Evolutionary conservation across 1,140 invertebrate genomes (phyloP).

Genomic region (silkworm (Bombyx mori)): DNA sequence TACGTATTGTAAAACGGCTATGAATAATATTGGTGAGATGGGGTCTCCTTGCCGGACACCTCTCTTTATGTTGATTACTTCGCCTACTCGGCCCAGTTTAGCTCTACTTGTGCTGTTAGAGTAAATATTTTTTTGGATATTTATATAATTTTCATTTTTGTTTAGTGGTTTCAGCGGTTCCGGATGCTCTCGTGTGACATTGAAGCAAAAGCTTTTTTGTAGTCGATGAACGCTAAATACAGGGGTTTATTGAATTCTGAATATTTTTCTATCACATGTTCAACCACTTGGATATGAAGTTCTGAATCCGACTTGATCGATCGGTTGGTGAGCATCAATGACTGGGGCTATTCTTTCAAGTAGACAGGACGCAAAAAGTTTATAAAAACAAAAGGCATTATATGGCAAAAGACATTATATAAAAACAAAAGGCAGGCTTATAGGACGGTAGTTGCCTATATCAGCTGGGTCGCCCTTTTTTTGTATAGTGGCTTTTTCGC

Average conservation of each 20-base stretch:
- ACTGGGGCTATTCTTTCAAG: conserved; percentile 5
- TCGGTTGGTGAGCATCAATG: conserved; percentile 7
- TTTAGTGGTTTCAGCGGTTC: conserved; percentile 4
- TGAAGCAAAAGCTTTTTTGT: conserved; percentile 7
- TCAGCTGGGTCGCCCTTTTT: conserved; percentile 6
- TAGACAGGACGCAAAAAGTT: conserved; percentile 5
- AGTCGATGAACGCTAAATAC: conserved; percentile 11
- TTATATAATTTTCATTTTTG: conserved; percentile 16
- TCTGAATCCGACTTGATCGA: conserved; percentile 8
- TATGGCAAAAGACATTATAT: no score
- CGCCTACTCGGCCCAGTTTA: conserved; percentile 13
- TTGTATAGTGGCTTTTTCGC: not conserved
- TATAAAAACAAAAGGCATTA: conserved; percentile 3
- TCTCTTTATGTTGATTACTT: conserved; percentile 14
- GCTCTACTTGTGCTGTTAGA: conserved; percentile 20
- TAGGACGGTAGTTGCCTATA: conserved; percentile 4
- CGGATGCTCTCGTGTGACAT: conserved; percentile 8
- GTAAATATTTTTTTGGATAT: conserved; percentile 22
- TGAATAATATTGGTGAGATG: conserved; percentile 19
- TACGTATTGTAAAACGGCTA: conserved; percentile 17
- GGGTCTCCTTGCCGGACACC: conserved; percentile 18
- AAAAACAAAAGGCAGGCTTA: not conserved
- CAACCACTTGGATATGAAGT: conserved; percentile 6
- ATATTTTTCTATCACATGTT: conserved; percentile 11
- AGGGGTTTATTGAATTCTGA: conserved; percentile 7